A percentile compares a stretch with the other conserved stretches of the same genome.
Conservation (phyloP, 2,113 vertebrate species). For the Gadus macrocephalus region DNA sequence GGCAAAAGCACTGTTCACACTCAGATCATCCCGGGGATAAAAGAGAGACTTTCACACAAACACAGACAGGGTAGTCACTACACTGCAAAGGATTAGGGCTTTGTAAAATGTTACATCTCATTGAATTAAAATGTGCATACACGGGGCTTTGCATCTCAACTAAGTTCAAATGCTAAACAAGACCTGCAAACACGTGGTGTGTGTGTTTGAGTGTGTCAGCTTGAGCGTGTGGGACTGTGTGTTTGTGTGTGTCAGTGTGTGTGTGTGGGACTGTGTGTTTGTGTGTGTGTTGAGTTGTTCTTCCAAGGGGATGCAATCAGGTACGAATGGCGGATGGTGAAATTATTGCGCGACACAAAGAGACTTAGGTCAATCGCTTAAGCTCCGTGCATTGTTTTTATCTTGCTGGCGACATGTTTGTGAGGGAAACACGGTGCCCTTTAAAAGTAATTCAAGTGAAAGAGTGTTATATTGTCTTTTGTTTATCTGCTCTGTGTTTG, state of each 20-base stretch:
- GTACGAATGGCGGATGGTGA: conserved; percentile 38
- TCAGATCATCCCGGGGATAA: conserved; percentile 51
- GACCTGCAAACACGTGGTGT: background rate
- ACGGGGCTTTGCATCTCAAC: background rate
- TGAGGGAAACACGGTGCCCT: conserved; percentile 30
- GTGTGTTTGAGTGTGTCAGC: too few relatives aligned
- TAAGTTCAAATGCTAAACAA: conserved; percentile 44
- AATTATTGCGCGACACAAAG: conserved; percentile 34
- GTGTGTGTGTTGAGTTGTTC: conserved; percentile 6
- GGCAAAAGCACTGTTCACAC: conserved; percentile 44
- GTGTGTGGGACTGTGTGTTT: too few relatives aligned
- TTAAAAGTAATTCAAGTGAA: conserved; percentile 53
- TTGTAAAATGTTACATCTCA: conserved; percentile 3
- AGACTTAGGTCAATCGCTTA: conserved; percentile 35
- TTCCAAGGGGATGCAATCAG: conserved; percentile 40
- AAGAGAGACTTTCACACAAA: conserved; percentile 19
- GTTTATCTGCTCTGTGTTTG: conserved; percentile 31
- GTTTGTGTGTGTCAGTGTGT: too few relatives aligned
- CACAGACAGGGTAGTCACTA: background rate
- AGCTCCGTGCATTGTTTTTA: conserved; percentile 22
- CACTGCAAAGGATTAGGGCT: background rate
- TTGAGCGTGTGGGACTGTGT: background rate
- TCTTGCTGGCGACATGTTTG: background rate
- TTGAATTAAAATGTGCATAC: conserved; percentile 9
- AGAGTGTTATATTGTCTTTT: conserved; percentile 46